Evolutionary conservation across 2,888 invertebrate species (phyloP).

Genomic region (Amiota minor): DNA sequence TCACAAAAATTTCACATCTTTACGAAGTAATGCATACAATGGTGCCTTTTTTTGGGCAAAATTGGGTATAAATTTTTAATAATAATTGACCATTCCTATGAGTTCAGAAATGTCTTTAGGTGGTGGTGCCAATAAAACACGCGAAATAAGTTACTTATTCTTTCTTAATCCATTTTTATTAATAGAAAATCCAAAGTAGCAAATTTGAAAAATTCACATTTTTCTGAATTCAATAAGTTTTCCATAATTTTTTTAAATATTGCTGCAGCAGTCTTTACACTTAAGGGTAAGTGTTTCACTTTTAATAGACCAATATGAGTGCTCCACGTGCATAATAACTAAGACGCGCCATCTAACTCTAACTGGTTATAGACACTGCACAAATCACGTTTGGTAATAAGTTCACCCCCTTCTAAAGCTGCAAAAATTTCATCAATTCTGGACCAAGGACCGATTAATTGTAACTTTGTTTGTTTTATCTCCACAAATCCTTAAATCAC

Average conservation of each 20-base stretch:
- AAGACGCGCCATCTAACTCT: neutral
- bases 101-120: conserved; percentile 51
- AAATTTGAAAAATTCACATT: conserved; percentile 50
- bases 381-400: no score
- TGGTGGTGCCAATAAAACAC: conserved; percentile 37
- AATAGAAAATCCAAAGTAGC: conserved; percentile 42
- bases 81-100: conserved; percentile 66
- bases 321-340: conserved; percentile 22
- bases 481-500: conserved; percentile 30
- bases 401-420: no score
- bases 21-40: neutral
- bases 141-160: conserved; percentile 46
- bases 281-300: neutral
- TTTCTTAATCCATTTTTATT: conserved; percentile 51
- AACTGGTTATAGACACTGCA: no score
- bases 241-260: neutral
- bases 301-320: conserved; percentile 13
- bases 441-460: conserved; percentile 22
- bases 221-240: conserved; percentile 46
- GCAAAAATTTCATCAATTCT: neutral
- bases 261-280: conserved; percentile 20
- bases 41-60: no score
- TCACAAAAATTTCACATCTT: conserved; percentile 50
- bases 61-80: conserved; percentile 60
- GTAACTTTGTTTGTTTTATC: conserved; percentile 39